phyloP scores from a whole-genome alignment of 2,797 vertebrate genomes.

The Typhlichthys subterraneus region DNA sequence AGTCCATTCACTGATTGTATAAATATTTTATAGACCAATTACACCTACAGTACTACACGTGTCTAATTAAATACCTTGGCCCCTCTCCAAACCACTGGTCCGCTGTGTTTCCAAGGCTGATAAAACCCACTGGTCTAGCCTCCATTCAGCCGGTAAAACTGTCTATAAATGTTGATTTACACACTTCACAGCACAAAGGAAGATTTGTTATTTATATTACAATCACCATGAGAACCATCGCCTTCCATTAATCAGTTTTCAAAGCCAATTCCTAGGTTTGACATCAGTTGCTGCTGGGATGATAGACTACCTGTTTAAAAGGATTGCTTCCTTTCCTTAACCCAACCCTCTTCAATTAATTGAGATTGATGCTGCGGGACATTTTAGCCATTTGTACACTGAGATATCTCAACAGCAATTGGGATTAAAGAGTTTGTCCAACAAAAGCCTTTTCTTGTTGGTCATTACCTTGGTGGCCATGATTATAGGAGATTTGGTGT shows the following conservation, averaged over 20 bases:
- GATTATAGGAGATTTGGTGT: conserved; percentile 1
- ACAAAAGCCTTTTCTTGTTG: background rate
- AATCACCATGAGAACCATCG: background rate
- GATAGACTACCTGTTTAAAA: background rate
- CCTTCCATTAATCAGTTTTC: conserved; percentile 24
- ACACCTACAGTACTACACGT: conserved; percentile 15
- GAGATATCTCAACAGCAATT: conserved; percentile 3
- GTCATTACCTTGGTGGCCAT: too few relatives aligned
- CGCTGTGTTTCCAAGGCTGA: conserved; percentile 29
- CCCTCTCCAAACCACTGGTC: conserved; percentile 40
- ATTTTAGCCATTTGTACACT: conserved; percentile 22
- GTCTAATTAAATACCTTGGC: conserved; percentile 17
- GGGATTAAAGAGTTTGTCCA: conserved; percentile 15
- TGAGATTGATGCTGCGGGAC: conserved; percentile 26
- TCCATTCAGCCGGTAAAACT: conserved; percentile 26
- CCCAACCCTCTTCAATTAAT: background rate
- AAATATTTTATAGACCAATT: too few relatives aligned
- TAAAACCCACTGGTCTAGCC: conserved; percentile 46
- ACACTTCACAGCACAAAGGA: conserved; percentile 12
- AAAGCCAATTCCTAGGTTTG: conserved; percentile 11
- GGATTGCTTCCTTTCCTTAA: conserved; percentile 3
- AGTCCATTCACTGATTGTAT: too few relatives aligned
- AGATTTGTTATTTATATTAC: conserved; percentile 2
- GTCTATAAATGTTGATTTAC: conserved; percentile 42
- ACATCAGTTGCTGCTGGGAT: conserved; percentile 9